Evolutionary conservation across 2,888 invertebrate species (phyloP).

Genomic region (Pilophorus perplexus): DNA sequence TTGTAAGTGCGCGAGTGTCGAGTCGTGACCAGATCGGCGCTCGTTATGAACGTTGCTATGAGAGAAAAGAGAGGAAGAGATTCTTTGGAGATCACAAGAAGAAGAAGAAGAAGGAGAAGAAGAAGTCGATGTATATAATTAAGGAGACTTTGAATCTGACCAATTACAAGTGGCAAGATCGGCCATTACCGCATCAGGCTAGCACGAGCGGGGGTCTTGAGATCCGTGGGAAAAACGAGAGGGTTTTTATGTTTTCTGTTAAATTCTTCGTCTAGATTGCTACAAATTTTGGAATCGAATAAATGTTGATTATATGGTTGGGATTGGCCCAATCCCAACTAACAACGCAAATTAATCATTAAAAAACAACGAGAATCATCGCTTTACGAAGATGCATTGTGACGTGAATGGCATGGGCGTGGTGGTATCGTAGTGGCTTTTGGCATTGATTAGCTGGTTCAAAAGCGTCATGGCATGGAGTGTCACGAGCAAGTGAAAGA

Average conservation of each 20-base stretch:
- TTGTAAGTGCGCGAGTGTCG: constrained; percentile 38
- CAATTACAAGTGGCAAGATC: constrained; percentile 43
- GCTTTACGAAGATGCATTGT: too few relatives aligned
- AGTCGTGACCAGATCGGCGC: constrained; percentile 42
- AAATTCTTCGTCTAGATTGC: too few relatives aligned
- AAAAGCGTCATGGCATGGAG: too few relatives aligned
- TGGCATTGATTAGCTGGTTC: too few relatives aligned
- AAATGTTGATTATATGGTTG: too few relatives aligned
- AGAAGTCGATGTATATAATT: constrained; percentile 42
- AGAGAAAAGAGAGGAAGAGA: constrained; percentile 38
- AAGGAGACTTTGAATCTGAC: constrained; percentile 41
- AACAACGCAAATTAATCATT: too few relatives aligned
- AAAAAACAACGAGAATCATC: too few relatives aligned
- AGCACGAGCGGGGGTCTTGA: constrained; percentile 36
- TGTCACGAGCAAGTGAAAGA: too few relatives aligned
- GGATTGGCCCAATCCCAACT: too few relatives aligned
- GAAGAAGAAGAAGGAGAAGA: constrained; percentile 12
- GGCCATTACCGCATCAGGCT: constrained; percentile 42
- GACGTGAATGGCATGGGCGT: too few relatives aligned
- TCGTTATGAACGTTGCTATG: constrained; percentile 38
- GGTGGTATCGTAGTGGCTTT: too few relatives aligned
- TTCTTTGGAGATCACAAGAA: constrained; percentile 32
- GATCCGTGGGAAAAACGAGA: constrained; percentile 36
- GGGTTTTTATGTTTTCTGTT: neutral
- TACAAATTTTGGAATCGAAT: too few relatives aligned